A percentile compares a stretch with the other conserved stretches of the same genome.
These are phyloP conservation scores for Mormyrops boulengeri DNA, from an alignment of 2,797 vertebrate species.

Conservation along the genomic window DNA sequence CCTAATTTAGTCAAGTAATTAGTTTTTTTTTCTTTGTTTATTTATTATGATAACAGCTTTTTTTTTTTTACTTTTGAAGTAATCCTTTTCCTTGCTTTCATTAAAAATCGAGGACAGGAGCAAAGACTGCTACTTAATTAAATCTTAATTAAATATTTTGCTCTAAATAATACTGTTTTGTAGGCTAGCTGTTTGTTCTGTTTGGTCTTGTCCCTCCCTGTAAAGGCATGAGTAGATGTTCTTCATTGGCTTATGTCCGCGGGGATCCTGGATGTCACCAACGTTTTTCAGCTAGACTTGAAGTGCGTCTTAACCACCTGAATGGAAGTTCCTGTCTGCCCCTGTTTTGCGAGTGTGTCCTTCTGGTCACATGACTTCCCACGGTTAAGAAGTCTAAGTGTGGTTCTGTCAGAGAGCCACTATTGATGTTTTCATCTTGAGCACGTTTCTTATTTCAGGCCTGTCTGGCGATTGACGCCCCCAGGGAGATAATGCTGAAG, in stretches of 20 bases:
- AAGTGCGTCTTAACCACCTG: background rate
- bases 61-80: background rate
- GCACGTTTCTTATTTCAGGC: slow-evolving; percentile 22
- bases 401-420: slow-evolving; percentile 24
- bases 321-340: slow-evolving; percentile 35
- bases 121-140: background rate
- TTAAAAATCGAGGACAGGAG: background rate
- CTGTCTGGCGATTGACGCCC: slow-evolving; percentile 17
- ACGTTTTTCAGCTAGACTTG: background rate
- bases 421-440: slow-evolving; percentile 20
- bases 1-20: slow-evolving; percentile 31
- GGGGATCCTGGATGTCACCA: background rate
- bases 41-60: background rate
- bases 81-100: background rate
- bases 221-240: background rate
- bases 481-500: background rate
- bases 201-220: background rate
- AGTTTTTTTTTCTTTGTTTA: slow-evolving; percentile 34
- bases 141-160: slow-evolving; percentile 1
- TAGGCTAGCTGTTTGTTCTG: background rate
- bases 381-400: slow-evolving; percentile 36
- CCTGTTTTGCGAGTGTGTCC: slow-evolving; percentile 20
- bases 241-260: background rate
- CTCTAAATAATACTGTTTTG: slow-evolving; percentile 7
- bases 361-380: slow-evolving; percentile 31